phyloP scores from a whole-genome alignment of 2,113 vertebrate genomes.

The Pachyramphus minor region DNA sequence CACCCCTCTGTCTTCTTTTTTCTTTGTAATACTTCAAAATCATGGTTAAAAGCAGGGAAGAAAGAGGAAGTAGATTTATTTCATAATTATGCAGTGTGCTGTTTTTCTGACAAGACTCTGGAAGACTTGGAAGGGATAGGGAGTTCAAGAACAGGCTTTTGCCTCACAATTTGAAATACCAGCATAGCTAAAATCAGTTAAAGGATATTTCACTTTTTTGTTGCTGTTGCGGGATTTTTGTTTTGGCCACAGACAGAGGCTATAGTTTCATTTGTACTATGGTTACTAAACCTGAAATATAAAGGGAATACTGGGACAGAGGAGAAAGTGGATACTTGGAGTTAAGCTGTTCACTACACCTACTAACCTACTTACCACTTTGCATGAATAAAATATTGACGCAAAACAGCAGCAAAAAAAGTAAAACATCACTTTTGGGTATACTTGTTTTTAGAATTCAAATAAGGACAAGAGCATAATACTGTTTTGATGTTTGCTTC shows the following conservation, averaged over 20 bases:
- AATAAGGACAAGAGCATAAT: neutral
- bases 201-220: neutral
- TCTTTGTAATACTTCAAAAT: neutral
- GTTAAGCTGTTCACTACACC: neutral
- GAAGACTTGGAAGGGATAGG: neutral
- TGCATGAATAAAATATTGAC: slow-evolving; percentile 29
- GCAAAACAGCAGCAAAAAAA: neutral
- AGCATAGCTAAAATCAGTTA: neutral
- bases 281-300: neutral
- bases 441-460: neutral
- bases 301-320: neutral
- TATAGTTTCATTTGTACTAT: neutral
- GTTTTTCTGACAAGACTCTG: neutral
- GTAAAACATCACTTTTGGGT: neutral
- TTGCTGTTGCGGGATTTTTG: neutral
- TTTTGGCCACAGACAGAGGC: neutral
- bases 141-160: neutral
- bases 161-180: neutral
- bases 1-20: neutral
- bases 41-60: neutral
- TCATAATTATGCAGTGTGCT: neutral
- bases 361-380: slow-evolving; percentile 31
- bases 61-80: neutral
- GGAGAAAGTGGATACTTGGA: neutral
- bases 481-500: neutral